A percentile compares a stretch with the other conserved stretches of the same genome.
These are phyloP conservation scores for Brachionus angularis DNA, from an alignment of 1,140 invertebrate species.

Conservation along the genomic window DNA sequence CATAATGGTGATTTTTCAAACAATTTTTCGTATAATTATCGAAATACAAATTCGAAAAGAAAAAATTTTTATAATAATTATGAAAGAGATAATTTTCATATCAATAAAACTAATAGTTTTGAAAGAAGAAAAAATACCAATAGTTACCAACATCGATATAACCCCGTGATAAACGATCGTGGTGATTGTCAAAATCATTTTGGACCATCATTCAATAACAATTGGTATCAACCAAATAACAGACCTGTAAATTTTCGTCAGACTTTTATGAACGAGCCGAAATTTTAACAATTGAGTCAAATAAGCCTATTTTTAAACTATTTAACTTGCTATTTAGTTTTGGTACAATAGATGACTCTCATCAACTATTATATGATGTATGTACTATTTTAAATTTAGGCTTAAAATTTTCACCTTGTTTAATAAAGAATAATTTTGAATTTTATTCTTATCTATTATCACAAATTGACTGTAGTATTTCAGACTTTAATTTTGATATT, in stretches of 20 bases:
- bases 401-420: not conserved
- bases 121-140: not conserved
- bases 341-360: not conserved
- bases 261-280: not conserved
- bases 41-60: no score
- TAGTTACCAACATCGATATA: not conserved
- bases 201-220: no score
- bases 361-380: constrained; percentile 7
- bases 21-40: no score
- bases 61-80: no score
- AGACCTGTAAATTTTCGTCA: not conserved
- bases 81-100: no score
- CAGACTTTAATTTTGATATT: no score
- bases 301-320: constrained; percentile 9
- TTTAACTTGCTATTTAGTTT: not conserved
- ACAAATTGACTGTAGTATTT: not conserved
- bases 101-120: not conserved
- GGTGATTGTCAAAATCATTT: no score
- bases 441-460: not conserved
- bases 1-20: no score
- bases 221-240: not conserved
- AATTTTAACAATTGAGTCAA: not conserved
- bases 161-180: not conserved
- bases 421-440: not conserved
- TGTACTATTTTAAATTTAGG: not conserved